Base-by-base conservation (phyloP, 2,113 vertebrate species). In the Morone saxatilis region DNA sequence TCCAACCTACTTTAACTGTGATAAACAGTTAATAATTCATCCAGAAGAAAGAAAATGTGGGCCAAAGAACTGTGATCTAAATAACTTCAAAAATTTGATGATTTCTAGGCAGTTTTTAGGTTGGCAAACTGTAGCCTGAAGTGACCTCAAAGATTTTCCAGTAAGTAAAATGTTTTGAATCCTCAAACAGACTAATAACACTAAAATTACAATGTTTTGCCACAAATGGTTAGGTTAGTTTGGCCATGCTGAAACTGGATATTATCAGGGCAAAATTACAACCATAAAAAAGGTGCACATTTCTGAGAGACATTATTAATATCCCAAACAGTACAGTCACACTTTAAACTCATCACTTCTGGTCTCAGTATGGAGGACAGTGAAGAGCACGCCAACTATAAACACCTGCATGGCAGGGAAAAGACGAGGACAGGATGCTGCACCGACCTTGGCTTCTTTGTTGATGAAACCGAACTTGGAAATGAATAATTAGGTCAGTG, bases 11-110 rank as follows among this genome's bases (percentile, higher is more conserved):
- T 89, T 91, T 71, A 69, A 85, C 81, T 90, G 85, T 57, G 75
- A 90, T 87, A 75, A 90, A 86, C 71, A 53, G 87, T 91, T 77
- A 93, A 93, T 93, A 89, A 92, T 93, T 92, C 63, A 78, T 75
- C 45, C 54, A 63, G 7, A 31, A 71, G 54, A 36, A 78, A 20
- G 67, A 45, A 25, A 79, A 84, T 80, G 81, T 87, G 66, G 85
- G 86, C 72, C 73, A 87, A 56, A 59, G 31, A 76, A 41, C 74
- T 78, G 47, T 60, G 65, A 85, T 87, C 80, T 88, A 61, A 76
- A 84, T 79, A 74, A 68, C 62, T 74, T 75, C 48, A 77, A 81
- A 4, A 71, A 48, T 43, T 17, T 73, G 47, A 63, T 7, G 4
- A 50, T 53, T 47, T 86, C 43, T 40, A 63, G 45, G 20, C 20